Conservation (phyloP, 2,797 vertebrate genomes). For the Galagoides demidoff region DNA sequence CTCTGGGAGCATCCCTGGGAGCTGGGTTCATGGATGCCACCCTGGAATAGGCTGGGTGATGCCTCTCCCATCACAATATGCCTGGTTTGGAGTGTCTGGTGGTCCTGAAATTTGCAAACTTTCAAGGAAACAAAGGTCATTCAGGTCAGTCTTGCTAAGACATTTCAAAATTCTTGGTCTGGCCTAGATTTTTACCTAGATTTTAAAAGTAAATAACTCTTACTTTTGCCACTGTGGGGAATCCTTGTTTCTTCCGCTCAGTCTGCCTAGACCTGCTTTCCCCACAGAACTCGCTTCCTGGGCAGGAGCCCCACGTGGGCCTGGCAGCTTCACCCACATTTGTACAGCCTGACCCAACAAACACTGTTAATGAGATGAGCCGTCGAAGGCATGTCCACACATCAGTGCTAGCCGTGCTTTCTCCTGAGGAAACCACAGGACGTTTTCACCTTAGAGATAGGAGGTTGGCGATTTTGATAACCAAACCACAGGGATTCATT, state of each 20-base stretch:
- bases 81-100: background rate
- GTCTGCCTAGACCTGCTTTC: too few species aligned
- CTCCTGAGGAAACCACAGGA: background rate
- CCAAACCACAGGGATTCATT: background rate
- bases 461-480: background rate
- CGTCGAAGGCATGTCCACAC: accelerated
- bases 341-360: background rate
- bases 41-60: background rate
- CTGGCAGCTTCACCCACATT: background rate
- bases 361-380: background rate
- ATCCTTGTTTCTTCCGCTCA: background rate
- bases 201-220: too few species aligned
- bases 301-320: background rate
- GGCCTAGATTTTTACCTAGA: background rate
- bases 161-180: background rate
- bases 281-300: background rate
- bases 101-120: background rate
- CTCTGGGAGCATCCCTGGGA: background rate
- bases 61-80: accelerated
- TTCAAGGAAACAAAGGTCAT: background rate
- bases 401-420: background rate
- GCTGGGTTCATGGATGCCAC: too few species aligned
- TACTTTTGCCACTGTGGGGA: background rate
- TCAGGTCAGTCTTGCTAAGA: background rate
- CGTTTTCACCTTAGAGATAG: background rate